Conservation (phyloP, 2,113 vertebrate genomes). For the Erythrolamprus reginae region DNA sequence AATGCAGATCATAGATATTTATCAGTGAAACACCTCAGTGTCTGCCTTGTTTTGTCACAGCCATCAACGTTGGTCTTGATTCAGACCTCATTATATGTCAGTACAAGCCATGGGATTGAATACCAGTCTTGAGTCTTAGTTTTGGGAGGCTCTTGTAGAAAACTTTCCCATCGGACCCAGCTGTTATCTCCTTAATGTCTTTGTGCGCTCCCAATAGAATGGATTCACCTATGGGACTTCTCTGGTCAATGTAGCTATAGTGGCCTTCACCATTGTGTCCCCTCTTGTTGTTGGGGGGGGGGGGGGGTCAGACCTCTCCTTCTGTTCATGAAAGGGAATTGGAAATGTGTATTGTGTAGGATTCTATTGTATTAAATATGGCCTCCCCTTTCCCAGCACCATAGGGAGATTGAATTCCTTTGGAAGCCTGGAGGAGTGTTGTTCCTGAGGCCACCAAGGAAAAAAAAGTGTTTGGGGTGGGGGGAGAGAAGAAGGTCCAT, state of each 20-base stretch:
- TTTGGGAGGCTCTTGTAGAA: background rate
- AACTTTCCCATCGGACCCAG: constrained; percentile 9
- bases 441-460: background rate
- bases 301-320: constrained; percentile 15
- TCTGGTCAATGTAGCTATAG: constrained; percentile 9
- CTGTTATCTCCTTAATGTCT: background rate
- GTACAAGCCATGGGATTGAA: background rate
- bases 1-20: background rate
- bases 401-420: constrained; percentile 3
- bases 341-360: constrained; percentile 13
- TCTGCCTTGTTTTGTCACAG: background rate
- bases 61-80: background rate
- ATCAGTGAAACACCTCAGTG: background rate
- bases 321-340: constrained; percentile 14
- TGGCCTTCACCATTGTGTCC: constrained; percentile 13
- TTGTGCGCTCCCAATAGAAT: constrained; percentile 7
- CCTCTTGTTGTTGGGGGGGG: constrained; percentile 22
- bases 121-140: background rate
- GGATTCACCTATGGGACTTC: constrained; percentile 11
- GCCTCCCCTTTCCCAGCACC: constrained; percentile 24
- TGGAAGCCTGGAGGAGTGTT: constrained; percentile 8
- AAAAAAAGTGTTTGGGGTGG: background rate
- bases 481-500: background rate
- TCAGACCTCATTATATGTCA: background rate
- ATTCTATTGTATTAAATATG: constrained; percentile 26